Conservation (phyloP, 2,797 vertebrate genomes). For the Bucorvus abyssinicus region DNA sequence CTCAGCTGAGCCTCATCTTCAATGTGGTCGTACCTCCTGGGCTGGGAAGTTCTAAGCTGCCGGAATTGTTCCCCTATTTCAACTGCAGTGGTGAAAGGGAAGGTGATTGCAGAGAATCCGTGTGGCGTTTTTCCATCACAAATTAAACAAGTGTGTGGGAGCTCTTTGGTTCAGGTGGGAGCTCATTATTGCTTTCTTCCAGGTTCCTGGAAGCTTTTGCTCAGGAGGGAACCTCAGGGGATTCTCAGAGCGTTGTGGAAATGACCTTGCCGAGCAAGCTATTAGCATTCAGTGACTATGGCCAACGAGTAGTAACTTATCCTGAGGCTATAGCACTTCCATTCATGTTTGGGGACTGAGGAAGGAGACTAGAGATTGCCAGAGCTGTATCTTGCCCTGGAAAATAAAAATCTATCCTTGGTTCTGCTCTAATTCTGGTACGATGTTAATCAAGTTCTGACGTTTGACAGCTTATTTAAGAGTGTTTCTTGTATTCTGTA, state of each 20-base stretch:
- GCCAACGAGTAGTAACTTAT: background rate
- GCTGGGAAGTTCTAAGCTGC: background rate
- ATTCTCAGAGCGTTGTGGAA: background rate
- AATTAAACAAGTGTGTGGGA: background rate
- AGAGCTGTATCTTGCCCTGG: background rate
- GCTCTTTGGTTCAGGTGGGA: background rate
- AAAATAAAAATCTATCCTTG: background rate
- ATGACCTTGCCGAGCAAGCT: background rate
- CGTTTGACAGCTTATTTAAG: conserved; percentile 1
- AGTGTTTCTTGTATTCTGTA: background rate
- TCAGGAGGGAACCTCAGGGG: background rate
- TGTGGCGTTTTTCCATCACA: background rate
- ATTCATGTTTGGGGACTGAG: background rate
- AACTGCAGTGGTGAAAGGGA: background rate
- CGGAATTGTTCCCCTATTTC: background rate
- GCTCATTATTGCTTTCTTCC: background rate
- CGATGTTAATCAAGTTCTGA: background rate
- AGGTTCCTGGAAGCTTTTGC: background rate
- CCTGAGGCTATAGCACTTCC: background rate
- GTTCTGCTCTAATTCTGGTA: conserved; percentile 8
- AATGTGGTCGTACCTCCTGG: rapidly evolving
- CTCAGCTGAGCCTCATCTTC: background rate
- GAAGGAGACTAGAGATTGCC: background rate
- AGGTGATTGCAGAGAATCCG: background rate
- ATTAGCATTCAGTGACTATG: background rate